Evolutionary conservation across 1,140 invertebrate genomes (phyloP), one percentile per base, ranked within the genome.

Genomic region (Plectrocnemia conspersa): DNA sequence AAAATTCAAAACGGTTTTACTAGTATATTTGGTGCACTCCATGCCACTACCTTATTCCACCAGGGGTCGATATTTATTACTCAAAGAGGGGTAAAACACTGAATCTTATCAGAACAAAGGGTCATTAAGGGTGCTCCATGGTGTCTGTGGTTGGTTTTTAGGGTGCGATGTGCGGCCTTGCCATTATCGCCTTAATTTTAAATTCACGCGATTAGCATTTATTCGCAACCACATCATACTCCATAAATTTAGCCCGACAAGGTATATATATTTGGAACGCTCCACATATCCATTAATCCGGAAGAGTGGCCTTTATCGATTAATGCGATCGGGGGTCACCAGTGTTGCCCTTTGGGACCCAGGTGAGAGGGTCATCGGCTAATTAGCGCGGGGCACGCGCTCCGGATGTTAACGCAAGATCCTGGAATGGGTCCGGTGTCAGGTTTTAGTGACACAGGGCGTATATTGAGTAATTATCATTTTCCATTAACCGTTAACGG

Each of bases 311-410:
- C 18, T 38, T 15, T 16, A 38, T 38, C 18, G 6, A 38, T n/a
- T n/a, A n/a, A n/a, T n/a, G n/a, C n/a, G n/a, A n/a, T n/a, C n/a
- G n/a, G n/a, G n/a, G n/a, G n/a, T n/a, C n/a, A n/a, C n/a, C n/a
- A n/a, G n/a, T n/a, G n/a, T n/a, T n/a, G n/a, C n/a, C n/a, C n/a
- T n/a, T n/a, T n/a, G n/a, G n/a, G n/a, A n/a, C n/a, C n/a, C n/a
- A n/a, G n/a, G 40, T 23, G 24, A 36, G 27, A 27, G 32, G 46
- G 46, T 22, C 46, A n/a, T 21, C 4, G 10, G 46, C 15, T 48
- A 48, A 48, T 48, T 48, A 29, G 23, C 25, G 13, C 15, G 25
- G 46, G 46, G 33, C 46, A 48, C 46, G 46, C 27, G 36, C 29
- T 7, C 25, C 25, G 25, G 44, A 47, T 47, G 33, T 38, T 18